Base-by-base conservation (phyloP, 1,140 invertebrate genomes). In the Drosophila sp. region DNA sequence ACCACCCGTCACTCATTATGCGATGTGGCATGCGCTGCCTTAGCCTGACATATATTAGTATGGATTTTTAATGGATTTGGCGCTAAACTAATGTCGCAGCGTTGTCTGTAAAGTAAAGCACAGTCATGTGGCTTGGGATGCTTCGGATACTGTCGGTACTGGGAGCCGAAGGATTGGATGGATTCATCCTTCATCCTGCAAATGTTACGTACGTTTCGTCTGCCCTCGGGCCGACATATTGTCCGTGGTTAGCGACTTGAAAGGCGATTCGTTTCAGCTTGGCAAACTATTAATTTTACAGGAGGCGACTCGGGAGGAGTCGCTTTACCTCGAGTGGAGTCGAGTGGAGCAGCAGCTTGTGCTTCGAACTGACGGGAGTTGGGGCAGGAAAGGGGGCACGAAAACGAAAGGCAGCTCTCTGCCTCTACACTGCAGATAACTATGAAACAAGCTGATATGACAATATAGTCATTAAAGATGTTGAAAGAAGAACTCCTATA, bases 11-110 rank as follows among this genome's bases (percentile, higher is more conserved):
- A 86, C 82, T 86, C 82, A 86, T 86, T 86, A 86, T 86, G 83
- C 78, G 64, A 64, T 87, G 78, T 76, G 82, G 82, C 82, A 86
- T 66, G 32, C 64, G 61, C 51, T 70, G 81, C 78, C 78, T 76
- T 69, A 73, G 62, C 78, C 72, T 87, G 81, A 77, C 81, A 90
- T 76, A 86, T 81, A 90, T 90, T 90, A 90, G 87, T 90, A 90
- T 90, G 73, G 87, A 90, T 90, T 90, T 90, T 90, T 90, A 90
- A 87, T 90, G 87, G 86, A 82, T 90, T 90, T 80, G 79, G 76
- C 81, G 80, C 72, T 79, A 82, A 90, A 89, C 78, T 90, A 86
- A 90, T 86, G 82, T 86, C 78, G 77, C 82, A 76, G 75, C 74
- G 41, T 63, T 62, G 56, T 54, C 76, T 67, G 50, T 36, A 61